Evolutionary conservation across 92 coral and sea anemone genomes (phyloP).

Genomic region (Zoanthus gigantus): DNA sequence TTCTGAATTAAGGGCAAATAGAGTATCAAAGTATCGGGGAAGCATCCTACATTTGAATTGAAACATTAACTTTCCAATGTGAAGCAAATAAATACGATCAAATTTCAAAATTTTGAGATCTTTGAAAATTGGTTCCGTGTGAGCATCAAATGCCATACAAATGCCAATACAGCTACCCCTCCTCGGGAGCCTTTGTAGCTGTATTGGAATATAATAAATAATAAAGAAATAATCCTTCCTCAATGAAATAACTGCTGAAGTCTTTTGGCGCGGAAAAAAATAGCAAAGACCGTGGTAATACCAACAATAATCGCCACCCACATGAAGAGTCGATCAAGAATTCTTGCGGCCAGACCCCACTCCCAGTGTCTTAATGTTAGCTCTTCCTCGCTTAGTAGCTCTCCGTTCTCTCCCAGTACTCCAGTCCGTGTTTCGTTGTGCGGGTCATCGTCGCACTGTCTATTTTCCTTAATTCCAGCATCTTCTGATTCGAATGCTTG

Average conservation of each 20-base stretch:
- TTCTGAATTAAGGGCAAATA: too few relatives aligned
- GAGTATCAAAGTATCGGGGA: too few relatives aligned
- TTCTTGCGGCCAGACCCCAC: constrained; percentile 83
- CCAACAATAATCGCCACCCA: constrained; percentile 74
- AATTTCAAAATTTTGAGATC: too few relatives aligned
- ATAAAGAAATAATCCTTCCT: not conserved
- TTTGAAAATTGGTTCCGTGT: too few relatives aligned
- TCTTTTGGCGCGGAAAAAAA: constrained; percentile 77
- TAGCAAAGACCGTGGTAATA: constrained; percentile 61
- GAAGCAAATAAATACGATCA: too few relatives aligned
- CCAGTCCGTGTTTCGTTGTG: constrained; percentile 41
- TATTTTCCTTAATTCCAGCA: not conserved
- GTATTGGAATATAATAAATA: too few relatives aligned
- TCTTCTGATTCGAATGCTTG: constrained; percentile 22
- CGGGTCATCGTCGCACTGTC: constrained; percentile 7
- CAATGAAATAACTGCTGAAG: constrained; percentile 35
- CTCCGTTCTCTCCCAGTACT: constrained; percentile 79
- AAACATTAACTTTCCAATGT: too few relatives aligned
- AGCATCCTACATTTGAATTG: too few relatives aligned
- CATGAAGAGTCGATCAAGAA: constrained; percentile 78
- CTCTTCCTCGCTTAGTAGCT: constrained; percentile 71
- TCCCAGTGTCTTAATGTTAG: constrained; percentile 79
- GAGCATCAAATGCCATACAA: too few relatives aligned
- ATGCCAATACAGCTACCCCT: too few relatives aligned
- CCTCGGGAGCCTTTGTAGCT: too few relatives aligned